Evolutionary conservation across 2,888 invertebrate genomes (phyloP).

Genomic region (Tetragnatha montana): DNA sequence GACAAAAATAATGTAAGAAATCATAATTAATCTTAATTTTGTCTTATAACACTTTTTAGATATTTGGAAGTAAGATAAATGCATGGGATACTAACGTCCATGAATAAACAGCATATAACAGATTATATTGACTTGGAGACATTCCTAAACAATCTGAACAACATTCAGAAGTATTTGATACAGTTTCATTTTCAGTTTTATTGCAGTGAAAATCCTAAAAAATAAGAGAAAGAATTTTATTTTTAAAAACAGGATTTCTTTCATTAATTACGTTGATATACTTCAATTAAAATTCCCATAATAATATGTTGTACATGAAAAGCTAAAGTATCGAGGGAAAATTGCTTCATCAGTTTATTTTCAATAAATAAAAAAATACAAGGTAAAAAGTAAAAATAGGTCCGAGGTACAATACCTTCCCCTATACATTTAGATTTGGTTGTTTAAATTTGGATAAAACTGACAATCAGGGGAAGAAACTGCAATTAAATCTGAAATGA

Average conservation of each 20-base stretch:
- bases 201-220: conserved; percentile 63
- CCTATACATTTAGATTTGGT: no score
- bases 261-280: no score
- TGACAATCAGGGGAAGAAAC: no score
- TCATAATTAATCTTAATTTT: not conserved
- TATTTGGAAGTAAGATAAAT: not conserved
- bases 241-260: not conserved
- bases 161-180: conserved; percentile 34
- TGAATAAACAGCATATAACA: conserved; percentile 77
- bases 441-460: no score
- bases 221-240: conserved; percentile 13
- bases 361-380: no score
- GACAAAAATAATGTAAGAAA: not conserved
- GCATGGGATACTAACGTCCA: conserved; percentile 76
- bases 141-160: conserved; percentile 75
- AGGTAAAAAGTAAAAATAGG: no score
- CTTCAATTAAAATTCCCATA: not conserved
- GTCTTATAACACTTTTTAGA: not conserved
- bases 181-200: conserved; percentile 19
- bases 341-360: no score
- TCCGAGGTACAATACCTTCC: no score
- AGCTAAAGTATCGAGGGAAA: no score
- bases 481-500: no score
- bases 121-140: conserved; percentile 76
- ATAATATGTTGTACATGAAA: not conserved